Conservation (phyloP, 2,113 vertebrate species). For the Pao palembangensis region DNA sequence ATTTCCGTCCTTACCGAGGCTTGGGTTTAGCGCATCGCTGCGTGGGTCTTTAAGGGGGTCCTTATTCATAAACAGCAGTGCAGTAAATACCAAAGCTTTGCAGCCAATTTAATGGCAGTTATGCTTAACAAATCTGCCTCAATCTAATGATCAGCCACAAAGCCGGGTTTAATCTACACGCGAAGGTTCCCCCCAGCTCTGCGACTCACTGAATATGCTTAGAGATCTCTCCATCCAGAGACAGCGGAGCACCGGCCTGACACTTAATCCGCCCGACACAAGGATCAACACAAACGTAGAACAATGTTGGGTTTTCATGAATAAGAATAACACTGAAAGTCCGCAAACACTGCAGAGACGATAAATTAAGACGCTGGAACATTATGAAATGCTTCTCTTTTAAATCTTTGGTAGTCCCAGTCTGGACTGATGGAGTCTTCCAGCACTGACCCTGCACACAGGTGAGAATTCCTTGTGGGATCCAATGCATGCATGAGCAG, state of each 20-base stretch:
- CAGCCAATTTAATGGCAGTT: slow-evolving; percentile 74
- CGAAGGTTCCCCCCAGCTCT: slow-evolving; percentile 55
- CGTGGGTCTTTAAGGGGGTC: slow-evolving; percentile 66
- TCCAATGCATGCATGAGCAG: slow-evolving; percentile 36
- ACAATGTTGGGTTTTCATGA: slow-evolving; percentile 65
- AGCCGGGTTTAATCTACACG: slow-evolving; percentile 68
- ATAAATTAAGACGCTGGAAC: slow-evolving; percentile 38
- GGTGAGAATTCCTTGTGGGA: slow-evolving; percentile 35
- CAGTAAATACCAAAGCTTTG: slow-evolving; percentile 73
- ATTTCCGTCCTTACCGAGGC: slow-evolving; percentile 58
- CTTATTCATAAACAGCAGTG: slow-evolving; percentile 72
- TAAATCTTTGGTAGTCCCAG: slow-evolving; percentile 57
- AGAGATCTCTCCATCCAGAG: slow-evolving; percentile 66
- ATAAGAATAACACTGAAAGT: slow-evolving; percentile 66
- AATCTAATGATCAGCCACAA: slow-evolving; percentile 73
- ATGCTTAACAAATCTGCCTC: slow-evolving; percentile 74
- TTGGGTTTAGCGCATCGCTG: slow-evolving; percentile 65
- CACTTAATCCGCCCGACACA: slow-evolving; percentile 65
- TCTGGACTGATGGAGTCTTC: slow-evolving; percentile 33
- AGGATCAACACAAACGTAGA: slow-evolving; percentile 67
- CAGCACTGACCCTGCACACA: slow-evolving; percentile 44
- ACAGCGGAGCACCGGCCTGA: slow-evolving; percentile 61
- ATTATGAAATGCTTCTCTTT: slow-evolving; percentile 38
- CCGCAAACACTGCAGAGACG: slow-evolving; percentile 50
- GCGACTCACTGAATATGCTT: slow-evolving; percentile 64